phyloP scores from a whole-genome alignment of 2,888 invertebrate genomes.

The Eristalinus aeneus region DNA sequence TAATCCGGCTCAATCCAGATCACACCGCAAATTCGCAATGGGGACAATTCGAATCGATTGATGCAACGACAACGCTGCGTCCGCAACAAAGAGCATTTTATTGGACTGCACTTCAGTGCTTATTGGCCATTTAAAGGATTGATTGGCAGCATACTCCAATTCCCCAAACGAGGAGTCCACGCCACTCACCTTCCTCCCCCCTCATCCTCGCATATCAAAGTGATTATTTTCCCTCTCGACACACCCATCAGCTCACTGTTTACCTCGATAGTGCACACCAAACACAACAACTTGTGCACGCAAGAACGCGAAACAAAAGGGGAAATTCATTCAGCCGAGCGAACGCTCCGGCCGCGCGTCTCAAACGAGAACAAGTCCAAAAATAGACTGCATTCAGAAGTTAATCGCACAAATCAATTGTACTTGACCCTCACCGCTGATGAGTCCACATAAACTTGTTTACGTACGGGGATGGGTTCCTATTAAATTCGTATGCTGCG shows the following conservation, averaged over 20 bases:
- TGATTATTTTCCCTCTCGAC: neutral
- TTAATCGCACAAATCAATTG: conserved; percentile 37
- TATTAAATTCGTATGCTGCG: neutral
- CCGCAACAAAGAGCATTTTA: neutral
- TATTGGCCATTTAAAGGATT: neutral
- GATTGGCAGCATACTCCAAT: neutral
- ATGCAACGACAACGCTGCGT: neutral
- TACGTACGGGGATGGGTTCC: neutral
- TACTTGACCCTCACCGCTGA: conserved; percentile 5
- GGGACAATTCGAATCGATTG: neutral
- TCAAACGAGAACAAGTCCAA: conserved; percentile 5
- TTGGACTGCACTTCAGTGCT: neutral
- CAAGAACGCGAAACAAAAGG: neutral
- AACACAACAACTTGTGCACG: neutral
- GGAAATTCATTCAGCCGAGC: neutral
- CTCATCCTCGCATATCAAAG: neutral
- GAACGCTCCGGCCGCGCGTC: neutral
- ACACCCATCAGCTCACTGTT: conserved; percentile 4
- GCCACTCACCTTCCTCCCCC: neutral
- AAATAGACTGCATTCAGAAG: conserved; percentile 40
- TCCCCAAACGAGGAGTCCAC: neutral
- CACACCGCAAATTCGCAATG: neutral
- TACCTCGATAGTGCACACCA: neutral
- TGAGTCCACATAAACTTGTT: neutral
- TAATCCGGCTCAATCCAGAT: neutral